Percentiles rank a stretch among this genome's conserved stretches.
phyloP scores from a whole-genome alignment of 2,888 invertebrate genomes.

The Noctuana brunneofusca region DNA sequence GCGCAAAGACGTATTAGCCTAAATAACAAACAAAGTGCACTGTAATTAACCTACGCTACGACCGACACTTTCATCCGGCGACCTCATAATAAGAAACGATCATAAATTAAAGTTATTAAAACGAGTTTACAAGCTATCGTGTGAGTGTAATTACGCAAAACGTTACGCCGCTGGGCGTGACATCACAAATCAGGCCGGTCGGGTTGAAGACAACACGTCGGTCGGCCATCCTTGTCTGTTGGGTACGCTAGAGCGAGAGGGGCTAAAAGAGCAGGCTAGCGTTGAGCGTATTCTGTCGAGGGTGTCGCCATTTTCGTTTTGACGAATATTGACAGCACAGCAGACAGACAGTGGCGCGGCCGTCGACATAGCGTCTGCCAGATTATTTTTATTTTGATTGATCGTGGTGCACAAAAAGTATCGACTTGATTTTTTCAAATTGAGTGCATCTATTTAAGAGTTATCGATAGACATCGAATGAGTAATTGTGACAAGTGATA shows the following conservation, averaged over 20 bases:
- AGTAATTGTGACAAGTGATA: constrained; percentile 64
- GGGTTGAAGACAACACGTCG: constrained; percentile 75
- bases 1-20: constrained; percentile 75
- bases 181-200: constrained; percentile 81
- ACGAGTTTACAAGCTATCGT: constrained; percentile 76
- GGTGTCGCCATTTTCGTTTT: constrained; percentile 89
- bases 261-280: constrained; percentile 60
- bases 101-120: constrained; percentile 78
- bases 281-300: constrained; percentile 81
- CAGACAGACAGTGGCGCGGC: constrained; percentile 81
- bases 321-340: constrained; percentile 88
- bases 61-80: constrained; percentile 70
- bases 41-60: constrained; percentile 66
- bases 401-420: constrained; percentile 76
- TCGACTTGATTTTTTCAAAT: constrained; percentile 49
- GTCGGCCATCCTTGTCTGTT: constrained; percentile 54
- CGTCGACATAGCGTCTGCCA: constrained; percentile 78
- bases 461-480: constrained; percentile 55
- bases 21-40: constrained; percentile 56
- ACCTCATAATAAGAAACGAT: constrained; percentile 68
- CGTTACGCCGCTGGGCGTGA: constrained; percentile 83
- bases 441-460: constrained; percentile 57
- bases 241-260: constrained; percentile 51
- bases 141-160: constrained; percentile 80
- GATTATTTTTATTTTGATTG: constrained; percentile 82